A percentile compares a stretch with the other conserved stretches of the same genome.
Evolutionary conservation across 1,140 invertebrate genomes (phyloP).

Genomic region (Gonioctena quinquepunctata): DNA sequence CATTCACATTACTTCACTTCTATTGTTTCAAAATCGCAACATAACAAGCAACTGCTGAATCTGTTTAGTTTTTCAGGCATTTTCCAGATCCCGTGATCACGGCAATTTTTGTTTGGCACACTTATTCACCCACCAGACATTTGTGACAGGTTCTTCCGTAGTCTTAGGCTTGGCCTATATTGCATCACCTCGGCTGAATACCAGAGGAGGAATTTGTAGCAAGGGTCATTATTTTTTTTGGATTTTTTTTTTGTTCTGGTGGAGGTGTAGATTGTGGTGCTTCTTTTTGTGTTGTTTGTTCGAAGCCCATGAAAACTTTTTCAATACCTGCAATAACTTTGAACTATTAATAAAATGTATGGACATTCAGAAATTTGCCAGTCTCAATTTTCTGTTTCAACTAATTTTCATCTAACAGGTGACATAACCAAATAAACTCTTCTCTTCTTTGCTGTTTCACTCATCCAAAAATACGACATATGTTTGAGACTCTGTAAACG

Average conservation of each 20-base stretch:
- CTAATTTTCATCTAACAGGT: too few species aligned
- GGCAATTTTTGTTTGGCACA: slow-evolving; percentile 58
- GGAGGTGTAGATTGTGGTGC: neutral
- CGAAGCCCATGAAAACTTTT: neutral
- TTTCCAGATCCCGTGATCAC: slow-evolving; percentile 53
- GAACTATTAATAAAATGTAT: too few species aligned
- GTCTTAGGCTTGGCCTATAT: slow-evolving; percentile 61
- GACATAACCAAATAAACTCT: too few species aligned
- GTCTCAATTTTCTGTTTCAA: too few species aligned
- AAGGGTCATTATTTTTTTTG: slow-evolving; percentile 51
- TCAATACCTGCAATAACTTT: too few species aligned
- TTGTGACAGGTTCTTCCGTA: slow-evolving; percentile 53
- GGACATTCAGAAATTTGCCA: too few species aligned
- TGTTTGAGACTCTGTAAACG: too few species aligned
- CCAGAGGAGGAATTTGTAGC: slow-evolving; percentile 60
- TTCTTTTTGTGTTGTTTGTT: neutral
- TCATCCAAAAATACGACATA: too few species aligned
- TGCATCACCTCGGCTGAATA: slow-evolving; percentile 55
- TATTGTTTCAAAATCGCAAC: too few species aligned
- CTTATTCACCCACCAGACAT: slow-evolving; percentile 62
- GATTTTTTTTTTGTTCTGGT: neutral
- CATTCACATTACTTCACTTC: too few species aligned
- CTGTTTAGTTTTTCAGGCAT: slow-evolving; percentile 52
- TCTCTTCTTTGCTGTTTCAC: too few species aligned
- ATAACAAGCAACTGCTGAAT: neutral